Percentiles rank a stretch among this genome's conserved stretches.
Conservation (phyloP, 2,797 vertebrate genomes). For the Myotis vivesi region DNA sequence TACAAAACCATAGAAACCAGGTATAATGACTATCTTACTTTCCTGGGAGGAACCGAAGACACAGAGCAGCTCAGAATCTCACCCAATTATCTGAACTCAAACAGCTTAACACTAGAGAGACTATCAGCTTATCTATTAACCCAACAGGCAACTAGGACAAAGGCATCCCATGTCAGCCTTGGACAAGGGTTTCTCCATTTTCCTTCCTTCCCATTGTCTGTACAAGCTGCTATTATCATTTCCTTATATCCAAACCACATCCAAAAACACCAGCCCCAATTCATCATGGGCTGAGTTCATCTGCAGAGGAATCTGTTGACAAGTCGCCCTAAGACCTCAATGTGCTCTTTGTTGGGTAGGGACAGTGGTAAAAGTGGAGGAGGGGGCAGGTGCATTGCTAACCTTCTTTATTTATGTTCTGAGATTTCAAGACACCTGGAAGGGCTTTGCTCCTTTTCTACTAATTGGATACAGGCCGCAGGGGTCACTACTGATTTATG, state of each 20-base stretch:
- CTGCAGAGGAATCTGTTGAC: background rate
- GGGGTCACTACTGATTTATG: background rate
- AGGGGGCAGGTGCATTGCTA: background rate
- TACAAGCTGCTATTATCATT: background rate
- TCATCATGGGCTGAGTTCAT: background rate
- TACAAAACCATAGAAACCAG: background rate
- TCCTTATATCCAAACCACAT: background rate
- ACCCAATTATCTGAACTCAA: background rate
- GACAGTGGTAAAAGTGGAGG: background rate
- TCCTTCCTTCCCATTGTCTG: background rate
- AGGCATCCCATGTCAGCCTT: background rate
- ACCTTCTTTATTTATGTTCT: background rate
- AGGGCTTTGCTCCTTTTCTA: background rate
- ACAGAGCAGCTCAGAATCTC: background rate
- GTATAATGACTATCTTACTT: background rate
- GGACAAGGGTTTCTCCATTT: background rate
- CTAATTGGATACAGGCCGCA: background rate
- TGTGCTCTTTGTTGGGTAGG: background rate
- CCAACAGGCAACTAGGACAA: background rate
- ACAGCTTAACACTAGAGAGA: background rate
- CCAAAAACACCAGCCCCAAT: background rate
- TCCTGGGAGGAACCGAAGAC: background rate
- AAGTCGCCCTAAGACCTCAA: background rate
- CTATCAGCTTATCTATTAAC: background rate
- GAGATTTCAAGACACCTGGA: background rate